Base-by-base conservation (phyloP, 35 echinoderm and acorn worm genomes). In the Stichopus chloronotus region DNA sequence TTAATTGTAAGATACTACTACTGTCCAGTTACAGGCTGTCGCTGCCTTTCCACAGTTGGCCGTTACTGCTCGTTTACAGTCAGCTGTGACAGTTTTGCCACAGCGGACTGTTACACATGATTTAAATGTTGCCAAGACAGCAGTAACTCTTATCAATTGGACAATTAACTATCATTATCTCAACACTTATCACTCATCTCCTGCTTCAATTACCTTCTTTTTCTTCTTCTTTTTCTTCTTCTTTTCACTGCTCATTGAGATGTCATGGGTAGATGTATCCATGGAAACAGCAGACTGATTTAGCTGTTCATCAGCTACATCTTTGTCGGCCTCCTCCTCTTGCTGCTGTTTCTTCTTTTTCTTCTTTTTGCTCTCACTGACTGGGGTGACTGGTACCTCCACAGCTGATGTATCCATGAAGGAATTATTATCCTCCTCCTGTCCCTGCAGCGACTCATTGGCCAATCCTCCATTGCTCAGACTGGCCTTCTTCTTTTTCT, bases 161-260 rank as follows among this genome's bases (percentile, higher is more conserved):
- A 11, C 19, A 14, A 19, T 65, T 65, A 14, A 19, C 55, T 20
- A 17, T 5, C 53, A 9, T 83, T 43, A 9, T 43, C 11, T 17
- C 56, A 85, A 21, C 57, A 88, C 58, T 60, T 71, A 13, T 8
- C 81, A 19, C 30, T 25, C 22, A 56, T 52, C 55, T 96, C 79
- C 12, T 63, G 58, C 23, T 58, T 55, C 24, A 63, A 59, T n/a
- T 90, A 74, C 96, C 88, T 43, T 91, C 87, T 95, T 95, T 79
- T 96, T 98, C 90, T 94, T 95, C 91, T 96, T 98, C 55, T 98
- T 95, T 88, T 98, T 98, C 76, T 97, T 95, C 52, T 95, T 95
- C 72, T 95, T 95, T 17, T 92, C 94, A 4, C 86, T 72, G 17
- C 71, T 88, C 58, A 81, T 63, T 14, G 92, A 65, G 7, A 52